Conservation (phyloP, 1,140 invertebrate genomes). For the Drosophila sechellia region DNA sequence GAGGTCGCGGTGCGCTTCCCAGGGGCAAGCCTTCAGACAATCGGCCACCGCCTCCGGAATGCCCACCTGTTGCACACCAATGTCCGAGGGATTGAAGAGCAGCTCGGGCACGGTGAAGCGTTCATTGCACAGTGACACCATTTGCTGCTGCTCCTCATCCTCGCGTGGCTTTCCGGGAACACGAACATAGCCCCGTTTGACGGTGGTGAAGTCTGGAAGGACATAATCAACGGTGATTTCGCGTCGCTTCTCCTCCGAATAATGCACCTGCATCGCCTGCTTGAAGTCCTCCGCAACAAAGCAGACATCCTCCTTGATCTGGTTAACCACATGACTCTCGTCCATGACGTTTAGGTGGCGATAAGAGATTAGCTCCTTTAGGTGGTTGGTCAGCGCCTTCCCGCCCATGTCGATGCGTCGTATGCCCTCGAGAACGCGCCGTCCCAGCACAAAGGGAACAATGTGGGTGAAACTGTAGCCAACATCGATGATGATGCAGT, state of each 20-base stretch:
- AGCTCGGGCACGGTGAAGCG: slow-evolving; percentile 97
- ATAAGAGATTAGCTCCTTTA: slow-evolving; percentile 97
- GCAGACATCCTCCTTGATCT: slow-evolving; percentile 99
- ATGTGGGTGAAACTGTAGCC: slow-evolving; percentile 99
- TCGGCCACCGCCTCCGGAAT: slow-evolving; percentile 95
- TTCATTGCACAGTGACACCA: slow-evolving; percentile 95
- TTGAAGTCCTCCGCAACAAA: slow-evolving; percentile 96
- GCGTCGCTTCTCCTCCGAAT: slow-evolving; percentile 85
- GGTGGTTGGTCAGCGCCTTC: slow-evolving; percentile 98
- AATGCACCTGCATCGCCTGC: slow-evolving; percentile 92
- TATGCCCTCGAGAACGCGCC: slow-evolving; percentile 91
- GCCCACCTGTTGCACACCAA: slow-evolving; percentile 94
- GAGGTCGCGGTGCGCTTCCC: slow-evolving; percentile 92
- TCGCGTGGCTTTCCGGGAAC: slow-evolving; percentile 47
- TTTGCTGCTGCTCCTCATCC: slow-evolving; percentile 87
- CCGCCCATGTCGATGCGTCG: slow-evolving; percentile 97
- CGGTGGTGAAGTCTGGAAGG: slow-evolving; percentile 96
- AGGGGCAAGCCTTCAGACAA: slow-evolving; percentile 89
- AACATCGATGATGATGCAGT: slow-evolving; percentile 95
- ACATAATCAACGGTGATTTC: slow-evolving; percentile 96
- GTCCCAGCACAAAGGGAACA: slow-evolving; percentile 96
- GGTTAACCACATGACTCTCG: slow-evolving; percentile 99
- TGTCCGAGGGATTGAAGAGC: slow-evolving; percentile 97
- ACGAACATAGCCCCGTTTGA: slow-evolving; percentile 91
- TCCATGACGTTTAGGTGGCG: slow-evolving; percentile 99